phyloP scores from a whole-genome alignment of 2,888 invertebrate species.

The Dioctria rufipes region DNA sequence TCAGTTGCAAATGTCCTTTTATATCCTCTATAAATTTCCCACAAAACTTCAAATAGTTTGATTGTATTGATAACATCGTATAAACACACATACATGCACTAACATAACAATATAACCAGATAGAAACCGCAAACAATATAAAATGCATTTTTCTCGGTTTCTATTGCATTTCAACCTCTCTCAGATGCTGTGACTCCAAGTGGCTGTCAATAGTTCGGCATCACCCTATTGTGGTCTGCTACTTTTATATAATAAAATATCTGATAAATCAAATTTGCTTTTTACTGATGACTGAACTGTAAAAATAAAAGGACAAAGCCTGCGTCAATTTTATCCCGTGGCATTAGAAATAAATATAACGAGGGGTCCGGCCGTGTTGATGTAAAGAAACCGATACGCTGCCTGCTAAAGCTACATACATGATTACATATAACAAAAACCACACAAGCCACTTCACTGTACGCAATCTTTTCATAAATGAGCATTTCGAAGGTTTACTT shows the following conservation, averaged over 20 bases:
- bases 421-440: conserved; percentile 1
- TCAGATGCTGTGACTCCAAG: conserved; percentile 20
- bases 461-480: conserved; percentile 22
- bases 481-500: conserved; percentile 34
- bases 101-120: conserved; percentile 16
- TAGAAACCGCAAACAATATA: conserved; percentile 45
- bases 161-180: background rate
- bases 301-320: conserved; percentile 48
- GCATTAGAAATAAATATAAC: conserved; percentile 17
- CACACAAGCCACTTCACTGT: conserved; percentile 1
- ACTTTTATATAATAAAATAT: conserved; percentile 45
- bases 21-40: background rate
- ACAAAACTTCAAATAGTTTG: background rate
- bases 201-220: conserved; percentile 50
- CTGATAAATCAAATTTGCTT: conserved; percentile 55
- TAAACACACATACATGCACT: background rate
- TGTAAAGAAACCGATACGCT: background rate
- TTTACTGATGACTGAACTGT: conserved; percentile 51
- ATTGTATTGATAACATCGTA: conserved; percentile 43
- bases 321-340: conserved; percentile 40
- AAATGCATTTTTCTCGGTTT: conserved; percentile 14
- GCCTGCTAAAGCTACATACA: background rate
- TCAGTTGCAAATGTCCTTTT: no score
- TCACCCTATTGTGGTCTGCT: conserved; percentile 37
- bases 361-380: conserved; percentile 6